Evolutionary conservation across 2,888 invertebrate species (phyloP), one percentile per base, ranked within the genome.

Genomic region (Seira musarum): DNA sequence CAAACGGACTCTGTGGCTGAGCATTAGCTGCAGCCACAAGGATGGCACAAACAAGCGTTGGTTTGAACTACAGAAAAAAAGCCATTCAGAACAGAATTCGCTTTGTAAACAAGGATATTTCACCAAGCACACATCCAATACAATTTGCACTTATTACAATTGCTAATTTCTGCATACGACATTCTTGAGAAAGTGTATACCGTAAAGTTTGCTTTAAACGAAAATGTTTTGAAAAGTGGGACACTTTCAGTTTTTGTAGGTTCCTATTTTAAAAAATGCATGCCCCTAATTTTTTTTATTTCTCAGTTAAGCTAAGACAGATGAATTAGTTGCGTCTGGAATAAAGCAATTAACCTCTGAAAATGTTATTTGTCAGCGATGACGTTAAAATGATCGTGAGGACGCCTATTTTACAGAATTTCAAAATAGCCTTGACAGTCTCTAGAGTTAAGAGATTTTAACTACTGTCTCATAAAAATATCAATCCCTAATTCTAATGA

Each of bases 1-100:
- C n/a, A 19, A 46, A 77, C 15, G 77, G 77, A 69, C 49, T 46
- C 6, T 22, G 75, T 1, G 46, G 69, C n/a, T 77, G 71, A 3
- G 70, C 65, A n/a, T 8, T 57, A 0, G 64, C 71, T 25, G 57
- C 69, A 24, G 70, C 60, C 63, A 63, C 15, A 13, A 71, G 19
- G 21, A 64, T 15, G 60, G 71, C 66, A 25, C 65, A 65, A 1
- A 77, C 8, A 24, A 71, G 17, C 46, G 30, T 10, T 71, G 57
- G 13, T 17, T 70, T 57, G 19, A 70, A 35, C 77, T 77, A n/a
- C n/a, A n/a, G n/a, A n/a, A n/a, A n/a, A n/a, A n/a, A n/a, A n/a
- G n/a, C n/a, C n/a, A n/a, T n/a, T n/a, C n/a, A n/a, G n/a, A n/a
- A n/a, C n/a, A n/a, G n/a, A n/a, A n/a, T n/a, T n/a, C n/a, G n/a